Percentiles rank a stretch among this genome's conserved stretches.
Conservation (phyloP, 2,797 vertebrate species). For the Okamejei kenojei region DNA sequence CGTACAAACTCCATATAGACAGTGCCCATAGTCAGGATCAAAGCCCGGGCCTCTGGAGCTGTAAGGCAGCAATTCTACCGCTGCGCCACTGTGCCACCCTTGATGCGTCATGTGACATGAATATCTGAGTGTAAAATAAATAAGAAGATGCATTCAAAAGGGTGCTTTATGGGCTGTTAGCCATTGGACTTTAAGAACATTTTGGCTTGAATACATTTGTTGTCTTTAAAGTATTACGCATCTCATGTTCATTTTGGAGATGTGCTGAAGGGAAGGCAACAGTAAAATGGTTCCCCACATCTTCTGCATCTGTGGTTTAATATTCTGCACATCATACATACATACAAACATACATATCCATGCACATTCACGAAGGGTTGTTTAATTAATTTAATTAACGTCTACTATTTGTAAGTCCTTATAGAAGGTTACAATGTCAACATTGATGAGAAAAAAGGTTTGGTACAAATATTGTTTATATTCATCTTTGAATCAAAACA, state of each 20-base stretch:
- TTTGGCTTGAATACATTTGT: neutral
- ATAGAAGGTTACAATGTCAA: neutral
- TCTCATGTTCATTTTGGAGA: neutral
- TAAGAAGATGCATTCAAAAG: neutral
- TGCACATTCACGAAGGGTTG: neutral
- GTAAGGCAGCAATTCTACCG: too few relatives aligned
- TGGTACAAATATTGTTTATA: neutral
- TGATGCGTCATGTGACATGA: neutral
- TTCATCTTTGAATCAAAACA: neutral
- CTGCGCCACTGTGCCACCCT: neutral
- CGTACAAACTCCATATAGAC: too few relatives aligned
- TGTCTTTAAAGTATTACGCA: neutral
- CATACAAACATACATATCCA: neutral
- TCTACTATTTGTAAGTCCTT: neutral
- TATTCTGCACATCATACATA: too few relatives aligned
- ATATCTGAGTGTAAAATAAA: neutral
- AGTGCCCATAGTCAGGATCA: too few relatives aligned
- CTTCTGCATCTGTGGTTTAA: neutral
- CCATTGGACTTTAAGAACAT: neutral
- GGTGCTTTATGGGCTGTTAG: neutral
- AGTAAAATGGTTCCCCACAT: neutral
- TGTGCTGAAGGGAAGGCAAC: neutral
- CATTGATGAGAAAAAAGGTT: neutral
- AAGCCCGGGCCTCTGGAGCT: too few relatives aligned
- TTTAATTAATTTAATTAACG: neutral